Conservation (phyloP, 2,797 vertebrate species). For the Neopelma chrysocephalum region DNA sequence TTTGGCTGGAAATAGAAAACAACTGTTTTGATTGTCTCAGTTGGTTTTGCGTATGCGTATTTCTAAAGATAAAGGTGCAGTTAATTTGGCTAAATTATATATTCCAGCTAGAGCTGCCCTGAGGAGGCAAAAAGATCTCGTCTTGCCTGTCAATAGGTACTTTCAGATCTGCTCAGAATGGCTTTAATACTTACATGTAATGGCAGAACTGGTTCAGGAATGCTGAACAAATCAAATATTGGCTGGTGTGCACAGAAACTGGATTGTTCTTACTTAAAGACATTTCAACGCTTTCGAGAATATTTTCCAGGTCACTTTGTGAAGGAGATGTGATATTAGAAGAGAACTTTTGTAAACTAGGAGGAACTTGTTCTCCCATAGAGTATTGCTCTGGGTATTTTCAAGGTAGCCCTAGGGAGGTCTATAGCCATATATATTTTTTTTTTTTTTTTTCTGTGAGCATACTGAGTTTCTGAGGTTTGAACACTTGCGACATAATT, state of each 20-base stretch:
- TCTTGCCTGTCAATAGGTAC: neutral
- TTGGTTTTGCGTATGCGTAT: neutral
- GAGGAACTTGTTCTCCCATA: neutral
- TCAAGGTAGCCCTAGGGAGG: neutral
- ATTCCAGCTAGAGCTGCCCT: neutral
- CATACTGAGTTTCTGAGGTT: neutral
- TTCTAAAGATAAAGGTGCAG: neutral
- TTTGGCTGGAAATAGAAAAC: neutral
- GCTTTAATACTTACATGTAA: neutral
- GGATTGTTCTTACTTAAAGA: neutral
- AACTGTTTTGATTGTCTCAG: neutral
- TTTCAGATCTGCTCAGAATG: neutral
- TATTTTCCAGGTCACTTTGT: neutral
- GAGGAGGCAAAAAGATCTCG: neutral
- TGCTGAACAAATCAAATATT: neutral
- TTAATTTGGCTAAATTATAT: neutral
- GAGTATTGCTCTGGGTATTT: neutral
- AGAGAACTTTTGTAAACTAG: neutral
- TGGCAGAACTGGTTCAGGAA: neutral
- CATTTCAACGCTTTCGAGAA: neutral
- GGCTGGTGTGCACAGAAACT: neutral
- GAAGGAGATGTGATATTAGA: neutral
- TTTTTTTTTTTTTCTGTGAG: neutral
- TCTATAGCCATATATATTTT: neutral
- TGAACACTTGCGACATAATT: neutral